Evolutionary conservation across 2,888 invertebrate genomes (phyloP).

Genomic region (Caenorhabditis becei): DNA sequence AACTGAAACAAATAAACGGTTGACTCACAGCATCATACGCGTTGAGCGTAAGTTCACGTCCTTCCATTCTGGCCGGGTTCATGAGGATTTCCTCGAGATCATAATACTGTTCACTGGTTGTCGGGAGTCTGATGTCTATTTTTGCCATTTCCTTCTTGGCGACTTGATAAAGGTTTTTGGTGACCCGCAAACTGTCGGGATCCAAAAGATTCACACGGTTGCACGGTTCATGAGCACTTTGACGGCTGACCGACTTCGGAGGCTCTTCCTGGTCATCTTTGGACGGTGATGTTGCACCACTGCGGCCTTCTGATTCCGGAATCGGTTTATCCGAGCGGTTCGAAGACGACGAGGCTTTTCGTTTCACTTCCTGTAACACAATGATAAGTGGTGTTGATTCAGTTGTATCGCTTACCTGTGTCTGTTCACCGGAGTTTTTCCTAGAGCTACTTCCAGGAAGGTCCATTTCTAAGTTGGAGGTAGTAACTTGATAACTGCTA

Average conservation of each 20-base stretch:
- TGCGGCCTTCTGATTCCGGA: not conserved
- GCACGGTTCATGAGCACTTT: not conserved
- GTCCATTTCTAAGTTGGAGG: not conserved
- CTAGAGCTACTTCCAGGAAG: not conserved
- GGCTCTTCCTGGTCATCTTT: not conserved
- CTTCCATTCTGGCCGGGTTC: conserved; percentile 59
- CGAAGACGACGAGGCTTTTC: not conserved
- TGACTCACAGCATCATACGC: conserved; percentile 45
- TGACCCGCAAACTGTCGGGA: too few relatives aligned
- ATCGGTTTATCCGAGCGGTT: not conserved
- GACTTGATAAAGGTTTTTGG: conserved; percentile 16
- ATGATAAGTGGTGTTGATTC: not conserved
- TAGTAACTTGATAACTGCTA: not conserved
- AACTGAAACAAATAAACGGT: not conserved
- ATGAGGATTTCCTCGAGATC: conserved; percentile 53
- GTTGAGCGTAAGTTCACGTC: conserved; percentile 40
- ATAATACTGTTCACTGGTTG: conserved; percentile 33
- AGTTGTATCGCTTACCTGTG: not conserved
- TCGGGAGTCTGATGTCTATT: conserved; percentile 23
- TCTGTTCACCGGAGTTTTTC: not conserved
- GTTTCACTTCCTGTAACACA: not conserved
- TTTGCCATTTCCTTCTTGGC: conserved; percentile 9
- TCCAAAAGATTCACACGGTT: conserved; percentile 30
- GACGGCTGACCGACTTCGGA: not conserved
- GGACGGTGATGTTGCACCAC: not conserved